Conservation (phyloP, 2,888 invertebrate species). For the Rhamnusium bicolor region DNA sequence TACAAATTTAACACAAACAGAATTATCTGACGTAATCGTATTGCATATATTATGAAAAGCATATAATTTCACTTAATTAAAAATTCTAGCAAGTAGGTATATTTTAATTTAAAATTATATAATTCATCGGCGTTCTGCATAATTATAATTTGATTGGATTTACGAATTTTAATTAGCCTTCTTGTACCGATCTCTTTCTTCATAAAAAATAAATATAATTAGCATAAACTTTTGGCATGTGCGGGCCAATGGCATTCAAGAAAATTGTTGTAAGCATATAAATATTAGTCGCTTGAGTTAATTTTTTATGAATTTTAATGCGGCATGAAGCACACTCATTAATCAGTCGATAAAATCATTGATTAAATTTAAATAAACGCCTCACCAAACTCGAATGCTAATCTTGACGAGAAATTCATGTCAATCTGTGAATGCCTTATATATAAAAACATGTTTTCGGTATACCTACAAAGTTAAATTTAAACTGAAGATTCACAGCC, state of each 20-base stretch:
- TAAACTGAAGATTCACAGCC: not conserved
- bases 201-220: conserved; percentile 35
- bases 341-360: conserved; percentile 19
- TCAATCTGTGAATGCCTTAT: not conserved
- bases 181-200: conserved; percentile 5
- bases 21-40: not conserved
- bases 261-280: not conserved
- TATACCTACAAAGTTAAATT: not conserved
- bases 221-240: conserved; percentile 39
- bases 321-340: conserved; percentile 5
- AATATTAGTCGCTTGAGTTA: conserved; percentile 3
- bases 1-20: not conserved
- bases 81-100: not conserved
- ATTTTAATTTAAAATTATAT: conserved; percentile 7
- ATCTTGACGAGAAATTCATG: not conserved
- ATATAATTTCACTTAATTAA: conserved; percentile 8
- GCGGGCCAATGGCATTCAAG: conserved; percentile 31
- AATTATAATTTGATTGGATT: conserved; percentile 19
- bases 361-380: conserved; percentile 17
- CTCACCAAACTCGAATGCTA: not conserved
- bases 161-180: conserved; percentile 26
- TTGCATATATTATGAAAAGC: not conserved
- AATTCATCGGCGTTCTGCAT: conserved; percentile 16
- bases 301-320: conserved; percentile 34
- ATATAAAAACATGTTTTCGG: not conserved